Conservation (phyloP, 2,113 vertebrate genomes). For the Bubo bubo region DNA sequence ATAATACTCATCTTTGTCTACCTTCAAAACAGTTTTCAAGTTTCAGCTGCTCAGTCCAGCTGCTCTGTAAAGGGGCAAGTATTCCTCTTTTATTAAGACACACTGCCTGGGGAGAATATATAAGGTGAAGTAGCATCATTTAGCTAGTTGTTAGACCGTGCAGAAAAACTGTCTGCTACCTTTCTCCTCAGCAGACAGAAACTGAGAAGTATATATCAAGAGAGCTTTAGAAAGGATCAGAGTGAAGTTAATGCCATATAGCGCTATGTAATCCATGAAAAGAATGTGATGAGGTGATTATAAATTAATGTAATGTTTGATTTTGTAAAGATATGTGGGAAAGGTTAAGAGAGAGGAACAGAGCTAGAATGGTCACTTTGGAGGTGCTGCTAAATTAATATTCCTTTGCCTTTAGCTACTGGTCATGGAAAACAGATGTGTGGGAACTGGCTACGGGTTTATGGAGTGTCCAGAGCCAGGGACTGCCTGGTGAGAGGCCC, state of each 20-base stretch:
- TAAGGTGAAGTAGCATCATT: not conserved
- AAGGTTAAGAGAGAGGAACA: not conserved
- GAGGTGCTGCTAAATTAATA: not conserved
- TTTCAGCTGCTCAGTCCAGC: not conserved
- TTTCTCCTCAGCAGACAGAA: not conserved
- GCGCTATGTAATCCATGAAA: not conserved
- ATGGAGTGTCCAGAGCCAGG: not conserved
- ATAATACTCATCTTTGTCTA: not conserved
- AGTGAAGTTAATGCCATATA: not conserved
- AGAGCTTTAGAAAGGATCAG: not conserved
- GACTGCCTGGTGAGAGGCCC: not conserved
- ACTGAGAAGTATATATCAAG: not conserved
- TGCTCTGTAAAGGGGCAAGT: not conserved
- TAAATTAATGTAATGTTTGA: not conserved
- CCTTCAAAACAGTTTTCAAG: not conserved
- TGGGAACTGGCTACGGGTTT: not conserved
- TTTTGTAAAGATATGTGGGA: not conserved
- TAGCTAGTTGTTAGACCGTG: not conserved
- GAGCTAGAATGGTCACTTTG: not conserved
- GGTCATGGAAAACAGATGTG: not conserved
- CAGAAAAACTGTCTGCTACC: not conserved
- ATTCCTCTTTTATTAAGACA: not conserved
- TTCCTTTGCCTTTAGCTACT: not conserved
- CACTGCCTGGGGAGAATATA: not conserved
- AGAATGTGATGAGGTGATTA: not conserved